Conservation (phyloP, 2,888 invertebrate genomes). For the Altica lythri region DNA sequence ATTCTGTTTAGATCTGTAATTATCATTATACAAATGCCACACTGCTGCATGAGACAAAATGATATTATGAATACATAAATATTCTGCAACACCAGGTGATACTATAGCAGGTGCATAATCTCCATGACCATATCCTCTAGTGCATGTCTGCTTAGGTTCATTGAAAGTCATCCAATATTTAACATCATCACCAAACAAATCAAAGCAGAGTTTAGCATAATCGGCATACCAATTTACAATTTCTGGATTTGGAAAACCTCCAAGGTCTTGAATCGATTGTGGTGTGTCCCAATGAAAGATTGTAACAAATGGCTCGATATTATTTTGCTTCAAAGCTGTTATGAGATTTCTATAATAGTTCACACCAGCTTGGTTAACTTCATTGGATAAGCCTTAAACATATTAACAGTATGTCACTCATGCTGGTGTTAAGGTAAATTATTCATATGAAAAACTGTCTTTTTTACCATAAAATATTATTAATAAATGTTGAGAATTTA, state of each 20-base stretch:
- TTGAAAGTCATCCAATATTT: constrained; percentile 45
- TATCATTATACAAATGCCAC: constrained; percentile 54
- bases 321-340: background rate
- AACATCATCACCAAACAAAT: constrained; percentile 40
- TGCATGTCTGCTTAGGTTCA: constrained; percentile 39
- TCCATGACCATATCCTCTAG: constrained; percentile 29
- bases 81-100: constrained; percentile 50
- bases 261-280: constrained; percentile 20
- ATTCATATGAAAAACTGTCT: too few species aligned
- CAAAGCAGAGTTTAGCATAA: constrained; percentile 41
- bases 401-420: too few species aligned
- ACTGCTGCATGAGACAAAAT: constrained; percentile 57
- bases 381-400: constrained; percentile 45
- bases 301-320: constrained; percentile 24
- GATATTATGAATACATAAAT: constrained; percentile 61
- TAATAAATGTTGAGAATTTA: too few species aligned
- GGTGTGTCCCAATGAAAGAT: constrained; percentile 21
- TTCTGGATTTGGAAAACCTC: constrained; percentile 38
- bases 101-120: constrained; percentile 14
- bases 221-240: constrained; percentile 38
- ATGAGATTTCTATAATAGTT: constrained; percentile 34
- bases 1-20: constrained; percentile 49
- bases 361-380: constrained; percentile 33
- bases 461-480: too few species aligned
- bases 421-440: too few species aligned